A percentile compares a stretch with the other conserved stretches of the same genome.
phyloP scores from a whole-genome alignment of 2,888 invertebrate species.

The Drosophila kokeensis region DNA sequence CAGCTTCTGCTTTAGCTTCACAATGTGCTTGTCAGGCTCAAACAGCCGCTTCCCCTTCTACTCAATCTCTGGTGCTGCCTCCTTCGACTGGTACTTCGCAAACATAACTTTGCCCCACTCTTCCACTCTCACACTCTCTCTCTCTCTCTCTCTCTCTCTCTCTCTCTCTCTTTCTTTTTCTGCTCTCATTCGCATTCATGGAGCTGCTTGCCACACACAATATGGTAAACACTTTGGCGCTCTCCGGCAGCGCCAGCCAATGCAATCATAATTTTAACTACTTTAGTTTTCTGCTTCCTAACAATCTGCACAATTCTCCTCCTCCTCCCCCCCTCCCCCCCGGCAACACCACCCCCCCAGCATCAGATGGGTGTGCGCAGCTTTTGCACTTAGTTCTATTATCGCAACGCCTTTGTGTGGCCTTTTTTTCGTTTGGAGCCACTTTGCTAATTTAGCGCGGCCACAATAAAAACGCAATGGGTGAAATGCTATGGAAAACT shows the following conservation, averaged over 20 bases:
- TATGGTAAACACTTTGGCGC: conserved; percentile 69
- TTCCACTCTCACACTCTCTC: conserved; percentile 1
- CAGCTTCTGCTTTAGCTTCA: background rate
- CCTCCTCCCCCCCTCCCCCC: rapidly evolving
- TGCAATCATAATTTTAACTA: conserved; percentile 80
- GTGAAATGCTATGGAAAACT: conserved; percentile 31
- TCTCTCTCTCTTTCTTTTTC: background rate
- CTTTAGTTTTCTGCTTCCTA: conserved; percentile 68
- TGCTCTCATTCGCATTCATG: conserved; percentile 72
- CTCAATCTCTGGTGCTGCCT: background rate
- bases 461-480: conserved; percentile 63
- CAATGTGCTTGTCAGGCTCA: background rate
- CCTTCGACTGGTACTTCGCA: background rate
- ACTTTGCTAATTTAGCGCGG: conserved; percentile 66
- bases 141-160: too few species aligned
- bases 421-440: conserved; percentile 31
- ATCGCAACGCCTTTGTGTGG: conserved; percentile 66
- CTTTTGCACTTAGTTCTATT: conserved; percentile 72
- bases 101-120: background rate
- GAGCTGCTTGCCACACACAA: conserved; percentile 50
- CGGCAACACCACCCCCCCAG: conserved; percentile 3
- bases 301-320: background rate
- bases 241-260: conserved; percentile 46
- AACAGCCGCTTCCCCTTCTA: background rate
- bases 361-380: conserved; percentile 27